phyloP scores from a whole-genome alignment of 1,140 invertebrate species.

The Cardiocondyla obscurior region DNA sequence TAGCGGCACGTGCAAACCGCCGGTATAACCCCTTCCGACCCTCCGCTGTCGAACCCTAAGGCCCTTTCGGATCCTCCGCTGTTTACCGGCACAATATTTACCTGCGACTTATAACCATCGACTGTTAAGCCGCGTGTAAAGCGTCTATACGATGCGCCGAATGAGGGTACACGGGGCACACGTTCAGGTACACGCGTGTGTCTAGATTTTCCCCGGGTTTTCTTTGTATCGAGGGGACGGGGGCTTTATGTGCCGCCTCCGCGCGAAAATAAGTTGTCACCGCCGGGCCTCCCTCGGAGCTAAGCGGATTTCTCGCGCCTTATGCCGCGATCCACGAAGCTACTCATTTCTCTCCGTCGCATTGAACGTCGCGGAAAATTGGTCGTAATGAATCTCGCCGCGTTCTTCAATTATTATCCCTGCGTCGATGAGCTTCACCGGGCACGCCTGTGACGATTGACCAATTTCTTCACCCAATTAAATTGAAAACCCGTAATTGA shows the following conservation, averaged over 20 bases:
- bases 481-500: too few species aligned
- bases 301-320: constrained; percentile 45
- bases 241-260: constrained; percentile 25
- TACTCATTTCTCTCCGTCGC: constrained; percentile 32
- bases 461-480: not conserved
- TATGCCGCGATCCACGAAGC: constrained; percentile 20
- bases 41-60: constrained; percentile 65
- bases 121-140: constrained; percentile 80
- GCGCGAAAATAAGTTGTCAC: constrained; percentile 52
- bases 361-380: constrained; percentile 44
- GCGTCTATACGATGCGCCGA: constrained; percentile 73
- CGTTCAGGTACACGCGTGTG: constrained; percentile 34
- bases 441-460: not conserved
- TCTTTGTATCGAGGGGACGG: constrained; percentile 32
- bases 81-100: constrained; percentile 82
- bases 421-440: not conserved
- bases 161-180: constrained; percentile 45
- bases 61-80: constrained; percentile 70
- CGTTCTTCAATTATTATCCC: not conserved
- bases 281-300: not conserved
- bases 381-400: constrained; percentile 22
- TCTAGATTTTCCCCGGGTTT: constrained; percentile 57
- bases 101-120: constrained; percentile 80
- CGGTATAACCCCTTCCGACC: constrained; percentile 72
- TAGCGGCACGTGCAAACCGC: constrained; percentile 76